Evolutionary conservation across 1,140 invertebrate genomes (phyloP).

Genomic region (Drosophila sturtevanti): DNA sequence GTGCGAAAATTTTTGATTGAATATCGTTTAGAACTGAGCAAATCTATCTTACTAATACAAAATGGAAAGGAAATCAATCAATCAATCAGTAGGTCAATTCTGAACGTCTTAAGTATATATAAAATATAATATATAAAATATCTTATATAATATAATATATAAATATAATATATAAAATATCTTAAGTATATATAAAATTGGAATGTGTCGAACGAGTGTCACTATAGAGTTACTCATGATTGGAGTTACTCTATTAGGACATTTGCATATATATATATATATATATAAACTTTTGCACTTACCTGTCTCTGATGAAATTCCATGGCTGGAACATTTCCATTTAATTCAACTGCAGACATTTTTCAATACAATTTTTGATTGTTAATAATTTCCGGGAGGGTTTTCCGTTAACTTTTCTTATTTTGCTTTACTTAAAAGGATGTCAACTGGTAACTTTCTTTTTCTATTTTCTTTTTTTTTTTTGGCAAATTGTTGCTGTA

Average conservation of each 20-base stretch:
- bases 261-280: background rate
- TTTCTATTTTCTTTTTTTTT: conserved; percentile 13
- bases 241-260: background rate
- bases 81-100: too few species aligned
- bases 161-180: too few species aligned
- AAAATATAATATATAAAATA: too few species aligned
- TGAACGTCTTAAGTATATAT: too few species aligned
- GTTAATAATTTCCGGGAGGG: conserved; percentile 18
- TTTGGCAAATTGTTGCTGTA: conserved; percentile 33
- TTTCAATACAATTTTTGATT: conserved; percentile 21
- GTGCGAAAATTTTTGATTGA: too few species aligned
- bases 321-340: conserved; percentile 59
- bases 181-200: too few species aligned
- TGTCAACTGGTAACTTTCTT: conserved; percentile 3
- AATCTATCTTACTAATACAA: too few species aligned
- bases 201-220: too few species aligned
- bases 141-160: too few species aligned
- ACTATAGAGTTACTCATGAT: too few species aligned
- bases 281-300: conserved; percentile 21
- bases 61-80: too few species aligned
- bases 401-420: conserved; percentile 9
- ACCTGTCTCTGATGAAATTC: conserved; percentile 70
- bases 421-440: background rate
- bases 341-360: conserved; percentile 69
- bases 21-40: too few species aligned